A percentile compares a stretch with the other conserved stretches of the same genome.
phyloP scores from a whole-genome alignment of 35 echinoderm and acorn worm species.

The Hemicentrotus pulcherrimus region DNA sequence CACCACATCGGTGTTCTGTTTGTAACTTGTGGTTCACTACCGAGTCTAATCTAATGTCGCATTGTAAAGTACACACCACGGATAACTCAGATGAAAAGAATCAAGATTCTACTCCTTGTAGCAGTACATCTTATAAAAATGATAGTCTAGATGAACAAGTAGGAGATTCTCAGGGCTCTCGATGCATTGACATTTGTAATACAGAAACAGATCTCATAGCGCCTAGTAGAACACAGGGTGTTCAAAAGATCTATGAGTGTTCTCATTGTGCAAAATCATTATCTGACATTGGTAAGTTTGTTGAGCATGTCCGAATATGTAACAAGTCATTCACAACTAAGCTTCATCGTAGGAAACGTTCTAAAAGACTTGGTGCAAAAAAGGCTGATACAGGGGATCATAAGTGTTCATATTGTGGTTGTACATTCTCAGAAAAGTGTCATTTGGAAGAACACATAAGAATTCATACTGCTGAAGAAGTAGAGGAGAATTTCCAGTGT shows the following conservation, averaged over 20 bases:
- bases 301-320: neutral
- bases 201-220: neutral
- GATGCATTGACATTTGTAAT: neutral
- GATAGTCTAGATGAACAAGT: no score
- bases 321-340: neutral
- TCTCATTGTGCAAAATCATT: neutral
- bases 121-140: neutral
- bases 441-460: neutral
- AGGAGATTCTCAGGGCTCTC: neutral
- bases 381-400: neutral
- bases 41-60: neutral
- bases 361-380: neutral
- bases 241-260: neutral
- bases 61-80: neutral
- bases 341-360: neutral
- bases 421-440: neutral
- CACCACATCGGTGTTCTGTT: neutral
- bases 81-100: neutral
- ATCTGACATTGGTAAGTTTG: neutral
- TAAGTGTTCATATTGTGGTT: neutral
- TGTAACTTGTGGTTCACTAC: neutral
- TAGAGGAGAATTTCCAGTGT: neutral
- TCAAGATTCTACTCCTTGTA: neutral
- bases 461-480: neutral
- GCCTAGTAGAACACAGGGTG: neutral